phyloP scores from a whole-genome alignment of 2,797 vertebrate genomes.

The Pangasius krempfi region DNA sequence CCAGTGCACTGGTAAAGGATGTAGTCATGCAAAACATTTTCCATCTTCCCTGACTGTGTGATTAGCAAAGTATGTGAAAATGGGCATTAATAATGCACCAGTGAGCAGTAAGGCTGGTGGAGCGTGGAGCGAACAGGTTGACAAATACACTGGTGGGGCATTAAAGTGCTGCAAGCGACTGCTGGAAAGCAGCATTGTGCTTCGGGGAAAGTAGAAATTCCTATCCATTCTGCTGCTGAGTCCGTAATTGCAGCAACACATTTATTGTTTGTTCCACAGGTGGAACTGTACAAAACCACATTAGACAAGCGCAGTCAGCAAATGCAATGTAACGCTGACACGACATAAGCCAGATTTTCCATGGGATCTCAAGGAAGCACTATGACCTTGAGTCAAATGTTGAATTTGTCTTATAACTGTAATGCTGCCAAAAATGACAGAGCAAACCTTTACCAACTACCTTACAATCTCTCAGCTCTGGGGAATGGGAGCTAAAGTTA shows the following conservation, averaged over 20 bases:
- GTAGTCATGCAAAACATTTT: conserved; percentile 57
- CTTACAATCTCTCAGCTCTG: conserved; percentile 51
- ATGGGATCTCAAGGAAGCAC: conserved; percentile 56
- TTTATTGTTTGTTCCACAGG: conserved; percentile 39
- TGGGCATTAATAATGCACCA: conserved; percentile 56
- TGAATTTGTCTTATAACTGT: conserved; percentile 47
- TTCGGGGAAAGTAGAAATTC: conserved; percentile 26
- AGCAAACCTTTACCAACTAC: conserved; percentile 55
- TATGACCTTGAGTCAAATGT: conserved; percentile 45
- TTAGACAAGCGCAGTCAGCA: conserved; percentile 20
- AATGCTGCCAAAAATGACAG: conserved; percentile 60
- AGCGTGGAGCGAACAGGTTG: conserved; percentile 43
- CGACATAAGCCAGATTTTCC: conserved; percentile 38
- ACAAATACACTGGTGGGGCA: conserved; percentile 48
- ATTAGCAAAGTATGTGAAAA: conserved; percentile 60
- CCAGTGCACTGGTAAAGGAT: conserved; percentile 50
- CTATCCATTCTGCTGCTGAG: conserved; percentile 28
- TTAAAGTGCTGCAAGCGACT: conserved; percentile 43
- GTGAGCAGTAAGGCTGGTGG: conserved; percentile 47
- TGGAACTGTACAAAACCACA: conserved; percentile 33
- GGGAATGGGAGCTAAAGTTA: conserved; percentile 48
- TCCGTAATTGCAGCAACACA: conserved; percentile 23
- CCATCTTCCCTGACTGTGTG: conserved; percentile 49
- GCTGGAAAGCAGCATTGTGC: conserved; percentile 37
- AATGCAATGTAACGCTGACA: conserved; percentile 3